phyloP scores from a whole-genome alignment of 1,140 invertebrate genomes.

The Paraescarpia echinospica region DNA sequence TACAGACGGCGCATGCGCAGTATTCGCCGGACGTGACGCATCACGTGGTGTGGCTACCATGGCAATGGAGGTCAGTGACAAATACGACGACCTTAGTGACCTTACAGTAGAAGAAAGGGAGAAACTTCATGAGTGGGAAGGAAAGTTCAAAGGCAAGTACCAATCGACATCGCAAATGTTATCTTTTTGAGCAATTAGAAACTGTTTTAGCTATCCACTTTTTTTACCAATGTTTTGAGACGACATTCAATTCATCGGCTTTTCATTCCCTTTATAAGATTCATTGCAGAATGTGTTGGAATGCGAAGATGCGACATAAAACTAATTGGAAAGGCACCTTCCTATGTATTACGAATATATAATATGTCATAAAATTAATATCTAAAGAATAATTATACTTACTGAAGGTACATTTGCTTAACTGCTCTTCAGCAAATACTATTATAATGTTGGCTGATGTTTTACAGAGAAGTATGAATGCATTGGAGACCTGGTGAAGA shows the following conservation, averaged over 20 bases:
- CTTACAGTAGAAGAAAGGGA: neutral
- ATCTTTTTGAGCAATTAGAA: too few species aligned
- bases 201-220: too few species aligned
- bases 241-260: neutral
- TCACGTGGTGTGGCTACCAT: conserved; percentile 12
- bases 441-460: neutral
- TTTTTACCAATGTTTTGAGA: too few species aligned
- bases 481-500: neutral
- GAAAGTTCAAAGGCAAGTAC: conserved; percentile 18
- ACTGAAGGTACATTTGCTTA: neutral
- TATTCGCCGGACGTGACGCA: neutral
- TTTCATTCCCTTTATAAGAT: neutral
- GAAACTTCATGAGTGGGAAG: neutral
- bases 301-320: neutral
- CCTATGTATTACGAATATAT: neutral
- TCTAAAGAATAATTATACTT: neutral
- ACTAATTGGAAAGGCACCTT: neutral
- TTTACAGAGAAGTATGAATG: neutral
- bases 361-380: neutral
- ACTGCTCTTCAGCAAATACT: neutral
- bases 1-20: neutral
- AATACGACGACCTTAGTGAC: conserved; percentile 4
- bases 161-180: too few species aligned
- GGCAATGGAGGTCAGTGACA: conserved; percentile 10
- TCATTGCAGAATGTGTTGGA: neutral